These are phyloP conservation scores for Drosophila kepulauana DNA, from an alignment of 1,140 invertebrate species.

Conservation along the genomic window DNA sequence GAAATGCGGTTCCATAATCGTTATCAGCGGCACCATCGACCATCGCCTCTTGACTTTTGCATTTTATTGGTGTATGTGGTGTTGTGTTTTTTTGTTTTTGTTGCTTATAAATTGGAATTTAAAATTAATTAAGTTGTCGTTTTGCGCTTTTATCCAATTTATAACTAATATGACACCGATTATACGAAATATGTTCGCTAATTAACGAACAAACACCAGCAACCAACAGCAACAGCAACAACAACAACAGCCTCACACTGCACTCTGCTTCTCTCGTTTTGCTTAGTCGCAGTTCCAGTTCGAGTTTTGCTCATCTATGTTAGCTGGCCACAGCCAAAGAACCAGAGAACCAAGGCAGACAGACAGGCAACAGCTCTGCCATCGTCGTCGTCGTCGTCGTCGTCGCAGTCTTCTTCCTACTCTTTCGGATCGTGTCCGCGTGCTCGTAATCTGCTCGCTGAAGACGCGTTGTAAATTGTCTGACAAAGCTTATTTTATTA, in stretches of 20 bases:
- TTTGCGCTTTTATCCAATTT: slow-evolving; percentile 85
- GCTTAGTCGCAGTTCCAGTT: background rate
- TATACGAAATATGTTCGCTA: slow-evolving; percentile 85
- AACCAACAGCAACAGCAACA: slow-evolving; percentile 34
- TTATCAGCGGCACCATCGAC: slow-evolving; percentile 71
- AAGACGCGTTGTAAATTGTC: slow-evolving; percentile 85
- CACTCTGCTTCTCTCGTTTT: background rate
- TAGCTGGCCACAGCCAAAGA: slow-evolving; percentile 45
- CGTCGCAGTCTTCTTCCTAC: too few relatives aligned
- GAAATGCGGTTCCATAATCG: slow-evolving; percentile 56
- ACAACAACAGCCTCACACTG: slow-evolving; percentile 17
- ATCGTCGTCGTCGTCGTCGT: too few relatives aligned
- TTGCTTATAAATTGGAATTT: slow-evolving; percentile 84
- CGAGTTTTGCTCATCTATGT: slow-evolving; percentile 27
- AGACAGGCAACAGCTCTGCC: slow-evolving; percentile 62
- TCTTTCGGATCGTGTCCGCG: slow-evolving; percentile 68
- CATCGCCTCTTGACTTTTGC: slow-evolving; percentile 27
- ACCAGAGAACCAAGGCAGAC: slow-evolving; percentile 58
- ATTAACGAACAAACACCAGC: slow-evolving; percentile 84
- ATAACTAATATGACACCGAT: slow-evolving; percentile 85
- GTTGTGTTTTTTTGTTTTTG: slow-evolving; percentile 1
- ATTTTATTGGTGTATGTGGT: slow-evolving; percentile 6
- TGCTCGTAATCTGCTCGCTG: slow-evolving; percentile 84
- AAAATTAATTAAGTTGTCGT: slow-evolving; percentile 85
- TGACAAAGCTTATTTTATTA: slow-evolving; percentile 85